Conservation (phyloP, 2,888 invertebrate genomes). For the Glaucopsyche alexis region DNA sequence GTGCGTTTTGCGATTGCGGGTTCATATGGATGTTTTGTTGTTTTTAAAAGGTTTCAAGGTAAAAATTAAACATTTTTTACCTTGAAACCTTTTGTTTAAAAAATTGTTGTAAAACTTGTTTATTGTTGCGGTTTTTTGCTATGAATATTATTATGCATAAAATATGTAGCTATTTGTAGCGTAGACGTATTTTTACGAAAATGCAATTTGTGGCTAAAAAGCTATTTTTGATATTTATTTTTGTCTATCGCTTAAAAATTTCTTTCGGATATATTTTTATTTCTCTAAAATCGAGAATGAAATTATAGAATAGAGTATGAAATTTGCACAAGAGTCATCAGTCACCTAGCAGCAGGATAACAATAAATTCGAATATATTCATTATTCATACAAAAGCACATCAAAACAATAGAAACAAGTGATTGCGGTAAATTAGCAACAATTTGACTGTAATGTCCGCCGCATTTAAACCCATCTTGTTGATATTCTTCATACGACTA, state of each 20-base stretch:
- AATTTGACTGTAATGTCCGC: slow-evolving; percentile 14
- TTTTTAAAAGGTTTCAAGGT: not conserved
- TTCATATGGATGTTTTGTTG: not conserved
- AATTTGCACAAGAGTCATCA: too few species aligned
- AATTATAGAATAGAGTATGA: too few species aligned
- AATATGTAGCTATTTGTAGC: not conserved
- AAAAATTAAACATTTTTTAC: too few species aligned
- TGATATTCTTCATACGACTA: slow-evolving; percentile 56
- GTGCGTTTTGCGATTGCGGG: slow-evolving; percentile 40
- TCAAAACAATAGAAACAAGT: slow-evolving; percentile 3
- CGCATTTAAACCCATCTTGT: slow-evolving; percentile 39
- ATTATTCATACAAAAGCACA: not conserved
- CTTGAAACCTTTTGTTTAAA: too few species aligned
- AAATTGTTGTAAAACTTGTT: not conserved
- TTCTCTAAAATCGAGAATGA: too few species aligned
- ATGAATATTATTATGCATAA: not conserved
- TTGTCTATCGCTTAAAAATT: not conserved
- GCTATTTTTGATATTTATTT: not conserved
- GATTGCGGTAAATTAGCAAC: slow-evolving; percentile 1
- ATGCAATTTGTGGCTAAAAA: not conserved
- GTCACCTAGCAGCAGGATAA: too few species aligned
- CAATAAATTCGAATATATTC: too few species aligned
- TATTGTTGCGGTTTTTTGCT: not conserved
- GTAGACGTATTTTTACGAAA: not conserved
- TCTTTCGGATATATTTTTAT: too few species aligned